A percentile compares a stretch with the other conserved stretches of the same genome.
Conservation (phyloP, 2,113 vertebrate genomes). For the Oreochromis aureus region DNA sequence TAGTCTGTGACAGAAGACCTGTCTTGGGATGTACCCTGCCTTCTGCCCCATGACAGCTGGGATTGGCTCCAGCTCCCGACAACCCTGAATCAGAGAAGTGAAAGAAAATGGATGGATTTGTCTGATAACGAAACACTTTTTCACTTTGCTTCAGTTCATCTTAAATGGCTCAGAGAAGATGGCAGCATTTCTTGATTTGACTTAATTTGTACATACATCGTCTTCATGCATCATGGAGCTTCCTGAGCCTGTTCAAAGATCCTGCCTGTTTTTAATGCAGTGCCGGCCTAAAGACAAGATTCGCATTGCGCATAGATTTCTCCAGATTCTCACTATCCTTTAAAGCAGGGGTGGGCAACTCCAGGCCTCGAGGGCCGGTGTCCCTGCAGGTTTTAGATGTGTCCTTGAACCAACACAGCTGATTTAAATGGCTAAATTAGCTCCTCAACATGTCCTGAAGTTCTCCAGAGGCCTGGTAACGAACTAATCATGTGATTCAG, state of each 20-base stretch:
- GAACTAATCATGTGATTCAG: too few species aligned
- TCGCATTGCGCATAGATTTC: not conserved
- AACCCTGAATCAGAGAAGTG: not conserved
- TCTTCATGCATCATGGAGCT: not conserved
- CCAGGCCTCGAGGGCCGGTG: too few species aligned
- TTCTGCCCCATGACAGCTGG: not conserved
- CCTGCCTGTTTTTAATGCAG: not conserved
- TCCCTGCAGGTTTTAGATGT: too few species aligned
- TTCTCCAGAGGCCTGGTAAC: too few species aligned
- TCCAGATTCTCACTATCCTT: not conserved
- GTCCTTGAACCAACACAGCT: too few species aligned
- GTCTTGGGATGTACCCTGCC: not conserved
- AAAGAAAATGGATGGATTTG: not conserved
- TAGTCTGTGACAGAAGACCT: not conserved
- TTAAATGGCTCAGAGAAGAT: not conserved
- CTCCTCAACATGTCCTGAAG: too few species aligned
- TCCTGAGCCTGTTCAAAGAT: not conserved
- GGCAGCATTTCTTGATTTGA: not conserved
- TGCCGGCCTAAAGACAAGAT: not conserved
- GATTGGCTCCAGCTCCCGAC: not conserved
- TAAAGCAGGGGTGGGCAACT: too few species aligned
- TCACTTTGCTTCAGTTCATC: not conserved
- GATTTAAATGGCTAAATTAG: too few species aligned
- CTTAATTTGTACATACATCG: not conserved
- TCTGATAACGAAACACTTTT: not conserved